These are phyloP conservation scores for Mus caroli DNA, from an alignment of 2,797 vertebrate genomes.

Conservation along the genomic window DNA sequence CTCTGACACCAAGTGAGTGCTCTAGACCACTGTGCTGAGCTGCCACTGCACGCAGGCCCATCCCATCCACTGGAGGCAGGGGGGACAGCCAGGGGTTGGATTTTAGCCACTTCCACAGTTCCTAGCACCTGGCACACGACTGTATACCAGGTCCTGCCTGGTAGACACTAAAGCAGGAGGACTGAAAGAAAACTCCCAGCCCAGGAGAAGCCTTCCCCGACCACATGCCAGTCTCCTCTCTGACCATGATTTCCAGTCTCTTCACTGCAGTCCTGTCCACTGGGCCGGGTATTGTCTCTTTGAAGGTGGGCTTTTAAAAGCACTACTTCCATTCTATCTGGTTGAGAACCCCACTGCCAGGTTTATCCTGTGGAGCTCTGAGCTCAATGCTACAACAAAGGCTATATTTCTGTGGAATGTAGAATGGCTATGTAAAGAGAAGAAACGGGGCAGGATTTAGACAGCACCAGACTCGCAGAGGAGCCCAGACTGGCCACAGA, in stretches of 20 bases:
- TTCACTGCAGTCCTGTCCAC: not conserved
- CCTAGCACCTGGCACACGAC: not conserved
- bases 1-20: not conserved
- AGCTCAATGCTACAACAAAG: not conserved
- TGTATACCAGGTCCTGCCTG: not conserved
- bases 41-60: no score
- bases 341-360: not conserved
- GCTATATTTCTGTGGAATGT: not conserved
- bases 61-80: not conserved
- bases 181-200: conserved; percentile 41
- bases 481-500: not conserved
- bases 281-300: not conserved
- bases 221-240: not conserved
- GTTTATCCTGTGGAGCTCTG: not conserved
- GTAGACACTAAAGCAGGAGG: not conserved
- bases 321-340: conserved; percentile 22
- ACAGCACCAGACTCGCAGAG: not conserved
- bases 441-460: not conserved
- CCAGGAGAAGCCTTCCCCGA: not conserved
- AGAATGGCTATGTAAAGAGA: not conserved
- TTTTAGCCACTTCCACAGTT: not conserved
- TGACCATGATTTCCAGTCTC: not conserved
- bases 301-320: conserved; percentile 31
- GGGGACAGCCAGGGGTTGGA: not conserved
- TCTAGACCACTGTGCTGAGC: not conserved